Conservation (phyloP, 2,888 invertebrate genomes). For the Silvanus unidentatus region DNA sequence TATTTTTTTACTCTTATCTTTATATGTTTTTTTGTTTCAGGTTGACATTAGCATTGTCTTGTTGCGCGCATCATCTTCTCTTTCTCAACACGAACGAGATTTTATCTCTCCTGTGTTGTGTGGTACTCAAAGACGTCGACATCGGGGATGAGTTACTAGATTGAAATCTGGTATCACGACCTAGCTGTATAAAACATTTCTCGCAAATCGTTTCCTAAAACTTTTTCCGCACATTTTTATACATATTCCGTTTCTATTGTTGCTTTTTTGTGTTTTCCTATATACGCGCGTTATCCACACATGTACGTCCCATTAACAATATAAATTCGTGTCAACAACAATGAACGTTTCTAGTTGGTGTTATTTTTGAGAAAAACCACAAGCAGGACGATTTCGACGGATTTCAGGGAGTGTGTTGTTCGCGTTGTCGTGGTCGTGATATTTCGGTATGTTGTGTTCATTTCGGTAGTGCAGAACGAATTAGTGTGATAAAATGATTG, state of each 20-base stretch:
- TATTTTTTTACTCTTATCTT: too few relatives aligned
- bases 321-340: too few relatives aligned
- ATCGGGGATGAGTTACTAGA: conserved; percentile 24
- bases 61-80: conserved; percentile 18
- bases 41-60: conserved; percentile 16
- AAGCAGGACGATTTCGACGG: too few relatives aligned
- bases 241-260: too few relatives aligned
- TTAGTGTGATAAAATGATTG: conserved; percentile 12
- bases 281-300: too few relatives aligned
- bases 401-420: too few relatives aligned
- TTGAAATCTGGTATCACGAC: conserved; percentile 20
- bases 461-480: conserved; percentile 27
- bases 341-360: too few relatives aligned
- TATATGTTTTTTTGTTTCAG: conserved; percentile 20
- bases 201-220: conserved; percentile 11
- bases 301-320: too few relatives aligned
- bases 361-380: too few relatives aligned
- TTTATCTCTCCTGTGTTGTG: conserved; percentile 14
- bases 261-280: too few relatives aligned
- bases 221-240: conserved; percentile 1
- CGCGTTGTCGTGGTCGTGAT: too few relatives aligned
- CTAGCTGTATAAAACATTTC: conserved; percentile 20
- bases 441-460: conserved; percentile 24
- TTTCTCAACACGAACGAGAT: conserved; percentile 18
- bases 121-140: conserved; percentile 10